phyloP scores from a whole-genome alignment of 2,797 vertebrate species.

The Perodicticus potto region DNA sequence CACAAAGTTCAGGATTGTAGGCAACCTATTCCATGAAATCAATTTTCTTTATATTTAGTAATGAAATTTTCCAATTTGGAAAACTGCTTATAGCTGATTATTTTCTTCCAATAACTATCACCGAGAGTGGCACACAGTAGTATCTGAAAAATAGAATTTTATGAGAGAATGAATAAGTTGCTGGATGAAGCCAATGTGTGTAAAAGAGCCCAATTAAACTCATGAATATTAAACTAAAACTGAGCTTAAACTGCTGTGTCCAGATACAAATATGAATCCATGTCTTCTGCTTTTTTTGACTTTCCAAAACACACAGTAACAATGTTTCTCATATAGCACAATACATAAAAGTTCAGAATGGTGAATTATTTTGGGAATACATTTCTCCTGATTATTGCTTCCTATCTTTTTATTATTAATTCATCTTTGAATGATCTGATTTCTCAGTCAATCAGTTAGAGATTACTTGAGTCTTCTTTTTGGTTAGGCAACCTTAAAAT shows the following conservation, averaged over 20 bases:
- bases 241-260: neutral
- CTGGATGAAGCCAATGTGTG: neutral
- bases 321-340: neutral
- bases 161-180: conserved; percentile 8
- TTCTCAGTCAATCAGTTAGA: neutral
- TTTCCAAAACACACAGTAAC: neutral
- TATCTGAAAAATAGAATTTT: neutral
- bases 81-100: neutral
- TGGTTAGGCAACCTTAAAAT: conserved; percentile 6
- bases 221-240: neutral
- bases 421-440: neutral
- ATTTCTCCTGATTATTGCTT: neutral
- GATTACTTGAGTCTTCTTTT: neutral
- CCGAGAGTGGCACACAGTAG: neutral
- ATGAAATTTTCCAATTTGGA: conserved; percentile 34
- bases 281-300: neutral
- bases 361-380: neutral
- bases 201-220: neutral
- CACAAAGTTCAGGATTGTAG: neutral
- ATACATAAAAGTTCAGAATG: neutral
- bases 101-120: conserved; percentile 33
- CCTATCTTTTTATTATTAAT: neutral
- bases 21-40: neutral
- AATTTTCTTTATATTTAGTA: neutral
- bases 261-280: neutral